Base-by-base conservation (phyloP, 2,113 vertebrate genomes). In the Siphamia tubifer region DNA sequence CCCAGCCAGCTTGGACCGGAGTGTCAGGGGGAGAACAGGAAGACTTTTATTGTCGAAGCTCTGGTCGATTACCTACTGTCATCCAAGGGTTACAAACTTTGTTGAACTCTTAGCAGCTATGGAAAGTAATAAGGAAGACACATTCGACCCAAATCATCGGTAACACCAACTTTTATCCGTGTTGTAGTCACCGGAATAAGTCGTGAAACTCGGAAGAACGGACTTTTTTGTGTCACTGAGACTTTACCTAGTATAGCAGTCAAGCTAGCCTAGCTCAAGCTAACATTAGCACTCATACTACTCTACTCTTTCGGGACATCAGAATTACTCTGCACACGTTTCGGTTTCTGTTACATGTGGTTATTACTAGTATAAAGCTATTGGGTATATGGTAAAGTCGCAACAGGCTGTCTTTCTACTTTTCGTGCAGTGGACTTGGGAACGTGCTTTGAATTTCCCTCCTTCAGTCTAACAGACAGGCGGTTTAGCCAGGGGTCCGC, bases 401-500 rank as follows among this genome's bases (percentile, higher is more conserved):
- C 63, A 56, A 63, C 62, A 51, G 49, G 62, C 45, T 35, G 58
- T 48, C 51, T 66, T 52, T 2, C 15, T 68, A 47, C 64, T 79
- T 52, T 49, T 57, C 17, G 5, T 15, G 2, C 16, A 4, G 9
- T 49, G 16, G 30, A 58, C 63, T 64, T 43, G 11, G 28, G 68
- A 10, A 12, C 75, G 54, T 42, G 75, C 81, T 92, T 93, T 89
- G 89, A 93, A 93, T 91, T 93, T 93, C 92, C 92, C 92, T 93
- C 92, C 91, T 45, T 88, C 84, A 52, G 74, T 25, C 32, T 57
- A 15, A 68, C 47, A 47, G 66, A 70, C 68, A 31, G 75, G 56
- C 54, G 69, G 77, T 21, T 80, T 63, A 49, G 70, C 32, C 19
- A 51, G 53, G 51, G 73, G 48, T 19, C 72, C 76, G 19, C 3